These are phyloP conservation scores for Phylloscopus collybita DNA, from an alignment of 2,797 vertebrate species.

Conservation along the genomic window DNA sequence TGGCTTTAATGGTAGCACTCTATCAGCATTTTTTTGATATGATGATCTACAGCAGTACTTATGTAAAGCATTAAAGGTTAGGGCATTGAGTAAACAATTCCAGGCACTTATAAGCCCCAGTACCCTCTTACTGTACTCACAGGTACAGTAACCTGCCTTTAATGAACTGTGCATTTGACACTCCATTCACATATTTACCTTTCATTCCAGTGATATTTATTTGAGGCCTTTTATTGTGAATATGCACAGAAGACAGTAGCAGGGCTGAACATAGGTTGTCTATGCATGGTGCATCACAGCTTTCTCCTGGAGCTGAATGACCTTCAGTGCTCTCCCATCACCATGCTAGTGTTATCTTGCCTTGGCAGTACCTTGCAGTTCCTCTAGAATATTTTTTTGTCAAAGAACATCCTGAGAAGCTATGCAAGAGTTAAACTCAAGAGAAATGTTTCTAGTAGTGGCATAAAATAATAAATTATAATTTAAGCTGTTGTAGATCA, in stretches of 20 bases:
- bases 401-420: neutral
- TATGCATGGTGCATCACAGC: neutral
- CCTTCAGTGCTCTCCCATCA: neutral
- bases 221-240: neutral
- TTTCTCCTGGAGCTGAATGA: neutral
- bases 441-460: neutral
- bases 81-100: neutral
- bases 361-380: neutral
- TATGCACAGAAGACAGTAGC: neutral
- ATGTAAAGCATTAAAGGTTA: neutral
- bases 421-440: neutral
- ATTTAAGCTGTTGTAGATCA: neutral
- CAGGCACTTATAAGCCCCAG: neutral
- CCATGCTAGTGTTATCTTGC: neutral
- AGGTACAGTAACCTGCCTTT: neutral
- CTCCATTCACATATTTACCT: neutral
- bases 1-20: neutral
- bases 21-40: neutral
- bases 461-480: neutral
- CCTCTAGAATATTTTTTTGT: neutral
- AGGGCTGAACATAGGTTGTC: neutral
- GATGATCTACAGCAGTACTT: neutral
- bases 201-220: neutral
- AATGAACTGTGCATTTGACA: neutral
- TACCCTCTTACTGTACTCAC: neutral